Base-by-base conservation (phyloP, 23 tunicate species). In the Trididemnum clinides region DNA sequence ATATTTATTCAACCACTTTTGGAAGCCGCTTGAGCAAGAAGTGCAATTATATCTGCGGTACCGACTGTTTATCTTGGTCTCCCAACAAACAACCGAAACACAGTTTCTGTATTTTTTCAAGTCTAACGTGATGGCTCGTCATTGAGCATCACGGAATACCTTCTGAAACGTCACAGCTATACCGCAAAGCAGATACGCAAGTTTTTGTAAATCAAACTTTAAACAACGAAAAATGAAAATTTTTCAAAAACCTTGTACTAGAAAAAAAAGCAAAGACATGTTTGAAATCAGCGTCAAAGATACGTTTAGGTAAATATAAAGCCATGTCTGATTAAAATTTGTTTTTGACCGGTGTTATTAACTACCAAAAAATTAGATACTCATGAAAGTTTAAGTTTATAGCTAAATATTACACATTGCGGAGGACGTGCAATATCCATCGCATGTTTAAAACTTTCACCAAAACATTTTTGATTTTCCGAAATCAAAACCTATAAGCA, bases 21-120 rank as follows among this genome's bases (percentile, higher is more conserved):
- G 71, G 7, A 63, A n/a, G 71, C 28, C 71, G 71, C 71, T 63
- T 63, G 23, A 63, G 28, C 71, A 63, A 63, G 71, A 63, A 63
- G 71, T 12, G 28, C 71, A 25, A 6, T 10, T 63, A 10, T 63
- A 25, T n/a, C 12, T 63, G 23, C 71, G 71, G 71, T n/a, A 22
- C 71, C 71, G 21, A 63, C 71, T 63, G 71, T 22, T 63, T 44
- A 44, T 44, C 54, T 44, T 44, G 54, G 54, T 44, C 54, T 44
- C 54, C 54, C 54, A 44, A 15, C 54, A 15, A 44, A 44, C 54
- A 44, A 44, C 54, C 54, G 54, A 15, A 44, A 44, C 15, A 44
- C 54, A 44, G 54, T 44, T 44, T 44, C 12, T 44, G 54, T 10
- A 44, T 44, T 10, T 44, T 10, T 44, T 44, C 12, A 44, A 15